Evolutionary conservation across 2,888 invertebrate species (phyloP).

Genomic region (Sympetrum striolatum): DNA sequence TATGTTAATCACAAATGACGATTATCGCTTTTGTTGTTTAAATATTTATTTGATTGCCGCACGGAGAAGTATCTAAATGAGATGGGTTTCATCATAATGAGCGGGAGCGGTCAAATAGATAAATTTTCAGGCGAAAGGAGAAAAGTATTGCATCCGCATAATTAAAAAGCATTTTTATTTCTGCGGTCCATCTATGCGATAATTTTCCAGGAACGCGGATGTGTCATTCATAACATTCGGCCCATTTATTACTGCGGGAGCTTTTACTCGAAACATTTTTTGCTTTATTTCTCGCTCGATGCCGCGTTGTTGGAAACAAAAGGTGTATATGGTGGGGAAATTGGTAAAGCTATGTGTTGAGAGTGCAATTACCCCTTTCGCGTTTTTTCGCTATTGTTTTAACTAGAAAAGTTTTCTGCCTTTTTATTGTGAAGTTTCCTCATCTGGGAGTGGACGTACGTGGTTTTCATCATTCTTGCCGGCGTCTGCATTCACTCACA

Average conservation of each 20-base stretch:
- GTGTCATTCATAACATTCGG: too few relatives aligned
- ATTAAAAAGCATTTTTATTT: neutral
- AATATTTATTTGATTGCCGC: too few relatives aligned
- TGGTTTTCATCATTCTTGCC: neutral
- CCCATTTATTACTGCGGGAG: neutral
- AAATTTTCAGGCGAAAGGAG: too few relatives aligned
- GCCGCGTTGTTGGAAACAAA: neutral
- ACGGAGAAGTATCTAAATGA: too few relatives aligned
- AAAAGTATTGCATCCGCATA: neutral
- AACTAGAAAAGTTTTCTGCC: neutral
- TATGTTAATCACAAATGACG: too few relatives aligned
- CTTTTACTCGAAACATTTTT: neutral
- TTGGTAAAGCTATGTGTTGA: neutral
- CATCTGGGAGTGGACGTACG: neutral
- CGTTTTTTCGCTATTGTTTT: neutral
- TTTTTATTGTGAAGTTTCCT: neutral
- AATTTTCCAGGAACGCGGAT: neutral
- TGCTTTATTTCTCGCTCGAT: neutral
- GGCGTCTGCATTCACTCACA: neutral
- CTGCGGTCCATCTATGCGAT: neutral
- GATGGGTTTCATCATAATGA: too few relatives aligned
- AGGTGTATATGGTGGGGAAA: neutral
- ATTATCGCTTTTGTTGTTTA: too few relatives aligned
- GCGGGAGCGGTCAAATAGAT: too few relatives aligned
- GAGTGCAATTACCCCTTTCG: neutral